Evolutionary conservation across 2,888 invertebrate genomes (phyloP).

Genomic region (Candidula unifasciata): DNA sequence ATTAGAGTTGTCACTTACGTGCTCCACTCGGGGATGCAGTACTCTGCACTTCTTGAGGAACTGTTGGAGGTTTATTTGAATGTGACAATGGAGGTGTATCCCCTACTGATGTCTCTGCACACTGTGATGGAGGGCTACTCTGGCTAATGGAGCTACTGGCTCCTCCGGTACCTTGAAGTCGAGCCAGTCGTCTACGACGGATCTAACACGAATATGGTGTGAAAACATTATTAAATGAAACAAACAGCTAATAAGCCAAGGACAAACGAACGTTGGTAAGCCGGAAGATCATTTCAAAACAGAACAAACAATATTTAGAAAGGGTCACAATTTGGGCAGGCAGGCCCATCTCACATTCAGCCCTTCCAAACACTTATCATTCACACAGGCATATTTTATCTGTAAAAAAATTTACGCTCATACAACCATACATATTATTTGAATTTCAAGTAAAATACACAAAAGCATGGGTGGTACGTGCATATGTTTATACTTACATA

Average conservation of each 20-base stretch:
- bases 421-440: too few species aligned
- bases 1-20: slow-evolving; percentile 14
- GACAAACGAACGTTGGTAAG: too few species aligned
- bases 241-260: not conserved
- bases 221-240: not conserved
- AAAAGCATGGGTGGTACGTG: too few species aligned
- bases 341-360: too few species aligned
- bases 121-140: not conserved
- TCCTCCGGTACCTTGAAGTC: slow-evolving; percentile 29
- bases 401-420: too few species aligned
- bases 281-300: too few species aligned
- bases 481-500: too few species aligned
- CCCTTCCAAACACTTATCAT: too few species aligned
- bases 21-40: slow-evolving; percentile 35
- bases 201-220: slow-evolving; percentile 29
- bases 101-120: slow-evolving; percentile 17
- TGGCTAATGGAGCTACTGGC: not conserved
- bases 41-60: slow-evolving; percentile 1
- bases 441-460: too few species aligned
- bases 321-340: too few species aligned
- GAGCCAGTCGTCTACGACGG: slow-evolving; percentile 41
- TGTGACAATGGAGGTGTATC: slow-evolving; percentile 1
- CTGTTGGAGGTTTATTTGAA: not conserved
- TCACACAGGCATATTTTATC: too few species aligned
- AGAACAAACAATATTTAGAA: too few species aligned